Base-by-base conservation (phyloP, 2,113 vertebrate genomes). In the Pedetes capensis region DNA sequence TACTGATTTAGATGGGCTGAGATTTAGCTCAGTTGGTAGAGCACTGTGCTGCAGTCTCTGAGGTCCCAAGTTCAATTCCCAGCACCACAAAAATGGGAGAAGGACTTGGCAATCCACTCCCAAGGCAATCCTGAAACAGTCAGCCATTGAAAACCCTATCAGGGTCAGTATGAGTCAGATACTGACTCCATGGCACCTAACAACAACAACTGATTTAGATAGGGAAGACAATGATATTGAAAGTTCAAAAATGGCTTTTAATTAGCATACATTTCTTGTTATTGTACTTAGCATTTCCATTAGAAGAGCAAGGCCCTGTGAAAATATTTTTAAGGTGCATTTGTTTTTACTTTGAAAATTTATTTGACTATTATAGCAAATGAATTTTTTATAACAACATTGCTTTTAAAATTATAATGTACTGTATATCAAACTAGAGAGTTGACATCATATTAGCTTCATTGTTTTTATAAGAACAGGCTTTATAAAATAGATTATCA, bases 241-340 rank as follows among this genome's bases (percentile, higher is more conserved):
- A 90, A 95, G 42, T 66, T 97, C 90, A 29, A 92, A 95, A 93
- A 89, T 89, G 44, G 18, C 47, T 95, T 90, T 95, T 95, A 95
- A 85, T 91, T 92, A 84, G 51, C 27, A 82, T 82, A 57, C 2
- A 0, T 83, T 94, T 83, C 69, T 89, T 90, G 29, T 82, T 85
- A 81, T 53, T 76, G 13, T 84, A 86, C 44, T 91, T 94, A 95
- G 55, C 14, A 64, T 88, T 96, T 95, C n/a, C 78, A 96, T 92
- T 93, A 89, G 37, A 76, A 81, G 44, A 91, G 44, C 1, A 89
- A 91, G 63, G 49, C 44, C 76, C 32, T 64, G 71, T 95, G 91
- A 61, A 95, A 96, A 92, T 59, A 81, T 55, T 84, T 91, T 87
- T 92, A 96, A 94, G 83, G 34, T 39, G n/a, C 74, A 95, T 79